phyloP scores from a whole-genome alignment of 92 coral and sea anemone genomes.

The Hydrozoanthus gracilis region DNA sequence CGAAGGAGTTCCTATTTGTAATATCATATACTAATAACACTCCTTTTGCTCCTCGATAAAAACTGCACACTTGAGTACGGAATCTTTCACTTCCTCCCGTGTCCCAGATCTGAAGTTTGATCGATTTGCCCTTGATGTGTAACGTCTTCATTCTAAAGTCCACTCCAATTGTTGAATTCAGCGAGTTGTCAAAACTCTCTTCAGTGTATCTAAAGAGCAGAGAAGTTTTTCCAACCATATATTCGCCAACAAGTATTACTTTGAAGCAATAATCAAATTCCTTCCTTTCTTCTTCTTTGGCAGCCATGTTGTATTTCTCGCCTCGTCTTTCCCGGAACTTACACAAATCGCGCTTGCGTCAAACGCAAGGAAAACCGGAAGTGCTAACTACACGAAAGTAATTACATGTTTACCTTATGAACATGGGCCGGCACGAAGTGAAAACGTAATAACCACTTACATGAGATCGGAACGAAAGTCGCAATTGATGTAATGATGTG shows the following conservation, averaged over 20 bases:
- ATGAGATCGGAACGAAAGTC: no score
- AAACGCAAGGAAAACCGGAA: not conserved
- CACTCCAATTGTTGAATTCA: slow-evolving; percentile 57
- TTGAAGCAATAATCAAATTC: slow-evolving; percentile 79
- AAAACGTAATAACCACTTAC: no score
- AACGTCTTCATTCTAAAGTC: slow-evolving; percentile 81
- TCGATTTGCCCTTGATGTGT: slow-evolving; percentile 51
- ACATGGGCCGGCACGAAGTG: no score
- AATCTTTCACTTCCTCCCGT: slow-evolving; percentile 87
- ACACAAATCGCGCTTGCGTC: not conserved
- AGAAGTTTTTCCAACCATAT: slow-evolving; percentile 83
- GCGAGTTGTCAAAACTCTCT: slow-evolving; percentile 35
- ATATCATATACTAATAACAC: slow-evolving; percentile 81
- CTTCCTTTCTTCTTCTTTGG: not conserved
- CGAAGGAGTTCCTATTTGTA: slow-evolving; percentile 79
- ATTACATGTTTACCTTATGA: not conserved
- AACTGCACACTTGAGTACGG: slow-evolving; percentile 70
- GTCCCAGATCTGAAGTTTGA: slow-evolving; percentile 91
- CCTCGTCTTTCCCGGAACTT: not conserved
- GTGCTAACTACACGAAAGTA: not conserved
- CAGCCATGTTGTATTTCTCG: slow-evolving; percentile 39
- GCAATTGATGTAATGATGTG: no score
- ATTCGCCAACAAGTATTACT: slow-evolving; percentile 83
- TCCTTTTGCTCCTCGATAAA: slow-evolving; percentile 83
- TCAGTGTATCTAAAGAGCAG: slow-evolving; percentile 80